Conservation (phyloP, 2,113 vertebrate genomes). For the Nipponia nippon region DNA sequence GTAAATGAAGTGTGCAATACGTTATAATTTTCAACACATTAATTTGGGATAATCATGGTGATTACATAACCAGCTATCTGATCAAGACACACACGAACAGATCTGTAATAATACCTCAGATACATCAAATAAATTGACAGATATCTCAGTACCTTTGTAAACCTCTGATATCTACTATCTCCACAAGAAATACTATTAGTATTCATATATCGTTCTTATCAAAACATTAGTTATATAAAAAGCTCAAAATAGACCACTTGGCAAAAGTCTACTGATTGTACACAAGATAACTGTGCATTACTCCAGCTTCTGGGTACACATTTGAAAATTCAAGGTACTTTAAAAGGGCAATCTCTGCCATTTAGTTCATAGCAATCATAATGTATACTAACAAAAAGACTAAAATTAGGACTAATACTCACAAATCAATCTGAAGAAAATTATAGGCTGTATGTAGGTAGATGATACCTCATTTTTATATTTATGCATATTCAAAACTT, state of each 20-base stretch:
- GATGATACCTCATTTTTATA: not conserved
- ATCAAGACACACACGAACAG: not conserved
- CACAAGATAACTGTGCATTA: not conserved
- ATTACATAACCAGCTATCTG: not conserved
- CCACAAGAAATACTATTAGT: not conserved
- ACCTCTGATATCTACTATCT: not conserved
- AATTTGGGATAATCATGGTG: conserved; percentile 2
- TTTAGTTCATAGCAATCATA: not conserved
- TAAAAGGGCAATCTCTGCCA: not conserved
- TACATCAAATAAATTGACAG: not conserved
- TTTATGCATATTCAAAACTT: not conserved
- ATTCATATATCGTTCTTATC: not conserved
- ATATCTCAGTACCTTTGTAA: not conserved
- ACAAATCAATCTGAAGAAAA: conserved; percentile 9
- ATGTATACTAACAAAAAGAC: not conserved
- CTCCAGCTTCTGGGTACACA: not conserved
- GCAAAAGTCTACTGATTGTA: not conserved
- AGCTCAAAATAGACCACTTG: not conserved
- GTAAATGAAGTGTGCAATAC: not conserved
- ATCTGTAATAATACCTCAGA: not conserved
- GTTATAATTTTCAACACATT: not conserved
- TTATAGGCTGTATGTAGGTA: not conserved
- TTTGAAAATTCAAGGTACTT: not conserved
- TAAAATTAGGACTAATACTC: not conserved
- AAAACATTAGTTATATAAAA: not conserved